A percentile compares a stretch with the other conserved stretches of the same genome.
These are phyloP conservation scores for Tetragonisca angustula DNA, from an alignment of 2,888 invertebrate species.

Conservation along the genomic window DNA sequence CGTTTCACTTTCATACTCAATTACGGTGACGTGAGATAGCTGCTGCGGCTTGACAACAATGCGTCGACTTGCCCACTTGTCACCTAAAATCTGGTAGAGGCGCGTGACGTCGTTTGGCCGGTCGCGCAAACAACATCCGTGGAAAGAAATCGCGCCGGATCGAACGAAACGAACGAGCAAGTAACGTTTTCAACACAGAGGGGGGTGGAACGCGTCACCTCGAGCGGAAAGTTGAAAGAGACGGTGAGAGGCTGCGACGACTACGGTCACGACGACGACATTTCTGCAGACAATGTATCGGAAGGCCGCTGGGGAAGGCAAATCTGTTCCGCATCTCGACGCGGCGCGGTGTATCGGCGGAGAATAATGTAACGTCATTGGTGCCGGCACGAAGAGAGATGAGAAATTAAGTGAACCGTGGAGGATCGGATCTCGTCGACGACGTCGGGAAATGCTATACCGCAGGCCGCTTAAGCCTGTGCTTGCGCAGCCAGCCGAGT, in stretches of 20 bases:
- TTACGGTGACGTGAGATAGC: no score
- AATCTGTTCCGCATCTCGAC: conserved; percentile 66
- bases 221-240: conserved; percentile 27
- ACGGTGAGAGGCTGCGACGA: not conserved
- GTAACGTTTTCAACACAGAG: not conserved
- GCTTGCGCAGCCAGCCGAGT: conserved; percentile 63
- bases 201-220: not conserved
- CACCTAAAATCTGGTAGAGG: no score
- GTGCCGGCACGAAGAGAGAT: conserved; percentile 62
- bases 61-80: no score
- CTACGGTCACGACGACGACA: conserved; percentile 10
- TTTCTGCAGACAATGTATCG: conserved; percentile 36
- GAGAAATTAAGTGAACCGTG: conserved; percentile 74
- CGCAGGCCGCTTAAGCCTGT: conserved; percentile 65
- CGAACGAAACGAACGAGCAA: not conserved
- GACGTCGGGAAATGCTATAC: conserved; percentile 55
- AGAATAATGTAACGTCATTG: conserved; percentile 67
- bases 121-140: not conserved
- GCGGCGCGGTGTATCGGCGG: conserved; percentile 45
- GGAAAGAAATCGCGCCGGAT: not conserved
- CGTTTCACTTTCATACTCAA: no score
- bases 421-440: conserved; percentile 60
- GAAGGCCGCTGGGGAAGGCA: conserved; percentile 47
- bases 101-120: no score
- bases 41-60: no score